phyloP scores from a whole-genome alignment of 2,797 vertebrate genomes.

The Enteromius unitaeniatus region DNA sequence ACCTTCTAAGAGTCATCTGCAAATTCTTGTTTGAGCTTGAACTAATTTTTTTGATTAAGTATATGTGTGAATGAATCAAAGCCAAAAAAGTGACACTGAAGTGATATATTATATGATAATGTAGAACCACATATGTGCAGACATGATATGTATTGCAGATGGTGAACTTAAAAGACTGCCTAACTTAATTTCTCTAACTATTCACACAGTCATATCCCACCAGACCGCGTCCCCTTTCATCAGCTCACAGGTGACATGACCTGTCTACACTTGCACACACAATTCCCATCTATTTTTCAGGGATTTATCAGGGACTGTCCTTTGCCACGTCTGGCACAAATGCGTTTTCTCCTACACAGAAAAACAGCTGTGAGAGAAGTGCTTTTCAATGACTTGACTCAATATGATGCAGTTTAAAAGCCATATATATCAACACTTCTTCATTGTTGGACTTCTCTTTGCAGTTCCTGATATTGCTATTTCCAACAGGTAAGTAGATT shows the following conservation, averaged over 20 bases:
- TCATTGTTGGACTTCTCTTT: constrained; percentile 15
- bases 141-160: not conserved
- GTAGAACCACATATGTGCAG: not conserved
- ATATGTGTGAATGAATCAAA: not conserved
- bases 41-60: not conserved
- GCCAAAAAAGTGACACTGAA: not conserved
- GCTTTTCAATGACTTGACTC: not conserved
- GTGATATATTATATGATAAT: not conserved
- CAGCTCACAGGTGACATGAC: constrained; percentile 10
- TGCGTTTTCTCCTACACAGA: not conserved
- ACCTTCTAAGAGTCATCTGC: not conserved
- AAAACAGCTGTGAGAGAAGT: not conserved
- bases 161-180: not conserved
- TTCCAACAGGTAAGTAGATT: constrained; percentile 17
- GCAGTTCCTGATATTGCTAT: not conserved
- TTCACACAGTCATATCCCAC: not conserved
- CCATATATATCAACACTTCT: not conserved
- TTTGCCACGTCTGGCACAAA: constrained; percentile 6
- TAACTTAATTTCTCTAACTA: not conserved
- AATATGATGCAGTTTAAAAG: constrained; percentile 2
- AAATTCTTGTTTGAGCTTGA: not conserved
- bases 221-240: constrained; percentile 17
- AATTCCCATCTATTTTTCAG: not conserved
- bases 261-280: constrained; percentile 27
- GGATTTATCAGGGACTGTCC: constrained; percentile 2